Evolutionary conservation across 2,888 invertebrate genomes (phyloP).

Genomic region (Caenorhabditis drosophilae): DNA sequence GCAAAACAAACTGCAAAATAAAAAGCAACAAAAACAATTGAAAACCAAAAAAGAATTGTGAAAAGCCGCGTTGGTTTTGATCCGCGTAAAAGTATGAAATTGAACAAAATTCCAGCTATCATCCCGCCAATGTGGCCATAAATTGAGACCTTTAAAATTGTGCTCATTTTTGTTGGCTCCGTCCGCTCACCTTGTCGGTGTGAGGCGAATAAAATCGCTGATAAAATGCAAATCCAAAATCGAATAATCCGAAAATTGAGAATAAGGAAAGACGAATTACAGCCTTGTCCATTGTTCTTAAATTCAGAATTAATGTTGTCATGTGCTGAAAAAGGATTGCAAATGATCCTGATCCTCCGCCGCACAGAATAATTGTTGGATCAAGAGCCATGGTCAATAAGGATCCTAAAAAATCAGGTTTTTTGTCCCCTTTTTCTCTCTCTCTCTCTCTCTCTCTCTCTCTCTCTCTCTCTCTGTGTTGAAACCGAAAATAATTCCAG

Average conservation of each 20-base stretch:
- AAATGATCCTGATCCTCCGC: slow-evolving; percentile 89
- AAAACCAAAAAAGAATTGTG: slow-evolving; percentile 75
- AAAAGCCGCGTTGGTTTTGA: slow-evolving; percentile 18
- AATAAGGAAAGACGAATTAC: slow-evolving; percentile 84
- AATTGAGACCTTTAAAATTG: slow-evolving; percentile 79
- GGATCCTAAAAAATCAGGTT: no score
- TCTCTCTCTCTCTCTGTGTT: no score
- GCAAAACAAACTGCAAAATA: slow-evolving; percentile 53
- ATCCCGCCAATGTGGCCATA: slow-evolving; percentile 92
- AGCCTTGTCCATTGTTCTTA: slow-evolving; percentile 85
- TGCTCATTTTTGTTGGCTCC: background rate
- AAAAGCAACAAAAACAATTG: slow-evolving; percentile 73
- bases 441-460: no score
- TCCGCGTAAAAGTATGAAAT: slow-evolving; percentile 80
- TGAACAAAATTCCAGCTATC: slow-evolving; percentile 83
- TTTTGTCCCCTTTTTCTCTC: no score
- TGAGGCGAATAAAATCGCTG: slow-evolving; percentile 79
- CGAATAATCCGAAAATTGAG: slow-evolving; percentile 80
- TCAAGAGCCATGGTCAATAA: slow-evolving; percentile 72
- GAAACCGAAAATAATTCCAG: slow-evolving; percentile 66
- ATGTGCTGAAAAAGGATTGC: slow-evolving; percentile 85
- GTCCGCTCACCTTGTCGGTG: slow-evolving; percentile 33
- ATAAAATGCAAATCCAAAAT: slow-evolving; percentile 88
- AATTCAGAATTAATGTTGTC: slow-evolving; percentile 78
- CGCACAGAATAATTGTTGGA: slow-evolving; percentile 78